phyloP scores from a whole-genome alignment of 2,888 invertebrate genomes.

The Eupithecia vulgata region DNA sequence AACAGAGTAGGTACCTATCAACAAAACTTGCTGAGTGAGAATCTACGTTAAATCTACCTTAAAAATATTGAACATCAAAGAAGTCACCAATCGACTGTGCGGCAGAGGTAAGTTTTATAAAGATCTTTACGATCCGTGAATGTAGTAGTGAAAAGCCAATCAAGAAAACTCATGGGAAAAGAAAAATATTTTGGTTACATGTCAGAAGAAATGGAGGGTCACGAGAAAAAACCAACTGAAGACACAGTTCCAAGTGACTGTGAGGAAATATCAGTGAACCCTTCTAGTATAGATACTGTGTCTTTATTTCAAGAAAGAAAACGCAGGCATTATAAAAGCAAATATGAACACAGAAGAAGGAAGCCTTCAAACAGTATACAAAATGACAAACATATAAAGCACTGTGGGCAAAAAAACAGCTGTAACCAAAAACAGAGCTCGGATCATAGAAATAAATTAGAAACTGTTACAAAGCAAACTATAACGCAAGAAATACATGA shows the following conservation, averaged over 20 bases:
- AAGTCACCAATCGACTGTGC: neutral
- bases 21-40: neutral
- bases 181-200: conserved; percentile 7
- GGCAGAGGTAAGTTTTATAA: neutral
- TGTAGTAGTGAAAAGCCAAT: neutral
- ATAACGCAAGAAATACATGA: conserved; percentile 32
- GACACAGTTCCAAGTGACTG: conserved; percentile 10
- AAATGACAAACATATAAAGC: neutral
- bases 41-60: neutral
- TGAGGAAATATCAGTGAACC: conserved; percentile 15
- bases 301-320: conserved; percentile 11
- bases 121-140: neutral
- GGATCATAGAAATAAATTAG: conserved; percentile 11
- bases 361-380: neutral
- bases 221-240: conserved; percentile 1
- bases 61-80: neutral
- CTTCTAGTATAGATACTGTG: conserved; percentile 10
- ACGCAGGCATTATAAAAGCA: conserved; percentile 24
- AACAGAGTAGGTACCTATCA: neutral
- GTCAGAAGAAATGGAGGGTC: conserved; percentile 18
- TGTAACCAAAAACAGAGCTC: conserved; percentile 6
- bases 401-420: neutral
- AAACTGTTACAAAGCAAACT: conserved; percentile 5
- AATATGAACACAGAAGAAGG: conserved; percentile 20
- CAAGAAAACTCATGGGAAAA: neutral